Conservation (phyloP, 35 echinoderm and acorn worm genomes). For the Heliocidaris tuberculata region DNA sequence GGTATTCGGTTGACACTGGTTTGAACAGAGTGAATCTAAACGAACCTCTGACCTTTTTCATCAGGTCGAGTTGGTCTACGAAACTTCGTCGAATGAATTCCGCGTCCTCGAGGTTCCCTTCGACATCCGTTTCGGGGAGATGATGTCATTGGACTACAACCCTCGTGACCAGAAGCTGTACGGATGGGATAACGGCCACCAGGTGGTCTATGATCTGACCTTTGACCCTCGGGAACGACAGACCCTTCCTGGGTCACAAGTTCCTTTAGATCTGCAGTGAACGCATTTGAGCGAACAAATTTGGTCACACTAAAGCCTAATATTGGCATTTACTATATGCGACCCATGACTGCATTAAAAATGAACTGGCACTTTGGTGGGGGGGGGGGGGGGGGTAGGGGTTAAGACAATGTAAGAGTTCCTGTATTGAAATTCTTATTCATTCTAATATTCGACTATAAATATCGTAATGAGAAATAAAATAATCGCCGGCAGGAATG, state of each 20-base stretch:
- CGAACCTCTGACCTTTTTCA: not conserved
- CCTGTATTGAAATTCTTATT: no score
- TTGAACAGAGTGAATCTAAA: no score
- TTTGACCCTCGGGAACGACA: slow-evolving; percentile 33
- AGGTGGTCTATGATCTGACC: slow-evolving; percentile 65
- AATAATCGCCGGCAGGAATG: no score
- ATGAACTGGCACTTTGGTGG: no score
- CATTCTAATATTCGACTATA: no score
- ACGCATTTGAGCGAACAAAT: not conserved
- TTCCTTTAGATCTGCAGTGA: not conserved
- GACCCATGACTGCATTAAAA: no score
- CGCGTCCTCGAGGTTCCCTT: slow-evolving; percentile 56
- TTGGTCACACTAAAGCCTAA: no score
- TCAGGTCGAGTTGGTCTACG: slow-evolving; percentile 59
- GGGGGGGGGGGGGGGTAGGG: no score
- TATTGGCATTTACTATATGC: no score
- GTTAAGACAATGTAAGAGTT: no score
- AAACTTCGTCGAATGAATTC: slow-evolving; percentile 51
- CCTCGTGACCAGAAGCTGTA: slow-evolving; percentile 79
- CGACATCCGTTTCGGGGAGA: slow-evolving; percentile 57
- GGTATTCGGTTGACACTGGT: no score
- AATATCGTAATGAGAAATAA: no score
- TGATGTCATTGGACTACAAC: slow-evolving; percentile 73
- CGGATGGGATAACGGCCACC: slow-evolving; percentile 70
- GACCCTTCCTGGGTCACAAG: not conserved